Conservation (phyloP, 2,797 vertebrate species). For the Enteromius fasciolatus region DNA sequence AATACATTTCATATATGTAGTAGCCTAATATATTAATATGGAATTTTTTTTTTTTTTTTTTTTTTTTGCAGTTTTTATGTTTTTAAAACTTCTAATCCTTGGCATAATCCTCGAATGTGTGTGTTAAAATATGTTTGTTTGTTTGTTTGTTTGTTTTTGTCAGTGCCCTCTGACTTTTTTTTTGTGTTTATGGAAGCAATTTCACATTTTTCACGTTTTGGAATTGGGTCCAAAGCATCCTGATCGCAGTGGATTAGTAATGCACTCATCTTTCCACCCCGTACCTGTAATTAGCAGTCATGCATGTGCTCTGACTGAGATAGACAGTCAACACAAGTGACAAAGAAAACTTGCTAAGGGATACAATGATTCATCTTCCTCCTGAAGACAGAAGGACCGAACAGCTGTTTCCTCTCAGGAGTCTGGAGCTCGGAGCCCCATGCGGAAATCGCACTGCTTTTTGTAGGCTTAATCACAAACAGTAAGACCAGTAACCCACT, state of each 20-base stretch:
- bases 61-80: too few relatives aligned
- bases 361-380: conserved; percentile 49
- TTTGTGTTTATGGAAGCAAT: background rate
- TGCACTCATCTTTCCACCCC: background rate
- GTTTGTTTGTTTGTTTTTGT: background rate
- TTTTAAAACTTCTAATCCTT: background rate
- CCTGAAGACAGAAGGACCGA: conserved; percentile 57
- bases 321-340: conserved; percentile 41
- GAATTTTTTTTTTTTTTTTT: too few relatives aligned
- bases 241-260: background rate
- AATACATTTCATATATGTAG: too few relatives aligned
- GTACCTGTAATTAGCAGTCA: conserved; percentile 2
- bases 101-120: background rate
- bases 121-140: background rate
- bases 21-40: too few relatives aligned
- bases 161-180: background rate
- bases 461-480: conserved; percentile 61
- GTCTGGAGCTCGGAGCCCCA: conserved; percentile 39
- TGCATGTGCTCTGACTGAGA: conserved; percentile 35
- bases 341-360: conserved; percentile 52
- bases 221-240: background rate
- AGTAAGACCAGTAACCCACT: conserved; percentile 54
- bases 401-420: conserved; percentile 63
- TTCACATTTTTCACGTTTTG: background rate
- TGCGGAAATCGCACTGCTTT: conserved; percentile 41